Evolutionary conservation across 2,888 invertebrate genomes (phyloP).

Genomic region (Heliothis peltigera): DNA sequence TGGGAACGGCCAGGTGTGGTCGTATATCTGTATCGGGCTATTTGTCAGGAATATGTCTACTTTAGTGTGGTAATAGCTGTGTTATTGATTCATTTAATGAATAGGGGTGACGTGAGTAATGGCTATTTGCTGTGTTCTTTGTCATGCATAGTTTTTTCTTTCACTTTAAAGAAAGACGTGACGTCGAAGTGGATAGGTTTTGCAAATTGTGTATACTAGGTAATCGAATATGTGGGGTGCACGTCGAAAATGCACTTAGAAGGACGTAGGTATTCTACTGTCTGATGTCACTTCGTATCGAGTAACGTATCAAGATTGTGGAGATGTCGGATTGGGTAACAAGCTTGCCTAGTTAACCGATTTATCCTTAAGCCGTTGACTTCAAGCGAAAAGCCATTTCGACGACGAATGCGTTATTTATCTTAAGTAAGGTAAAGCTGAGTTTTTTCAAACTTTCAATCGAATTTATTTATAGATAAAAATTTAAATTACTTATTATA

Average conservation of each 20-base stretch:
- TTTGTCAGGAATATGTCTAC: conserved; percentile 50
- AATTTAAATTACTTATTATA: too few relatives aligned
- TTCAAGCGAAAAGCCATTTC: conserved; percentile 4
- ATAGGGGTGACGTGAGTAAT: conserved; percentile 41
- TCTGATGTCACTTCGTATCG: conserved; percentile 25
- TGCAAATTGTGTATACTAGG: neutral
- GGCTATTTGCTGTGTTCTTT: conserved; percentile 37
- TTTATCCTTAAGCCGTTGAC: conserved; percentile 3
- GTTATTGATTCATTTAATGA: conserved; percentile 39
- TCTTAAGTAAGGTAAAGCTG: too few relatives aligned
- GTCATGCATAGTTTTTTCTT: conserved; percentile 5
- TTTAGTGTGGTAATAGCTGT: conserved; percentile 35
- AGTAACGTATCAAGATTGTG: conserved; percentile 13
- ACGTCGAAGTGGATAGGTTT: neutral
- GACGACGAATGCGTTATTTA: neutral
- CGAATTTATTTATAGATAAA: too few relatives aligned
- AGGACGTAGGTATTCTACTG: neutral
- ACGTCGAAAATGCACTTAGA: neutral
- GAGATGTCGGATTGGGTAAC: conserved; percentile 20
- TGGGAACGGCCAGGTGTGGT: conserved; percentile 53
- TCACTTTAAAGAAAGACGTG: neutral
- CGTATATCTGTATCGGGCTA: conserved; percentile 28
- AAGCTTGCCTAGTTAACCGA: conserved; percentile 1
- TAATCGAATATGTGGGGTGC: neutral
- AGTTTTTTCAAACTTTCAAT: too few relatives aligned